Conservation (phyloP, 2,888 invertebrate genomes). For the Tachina grossa region DNA sequence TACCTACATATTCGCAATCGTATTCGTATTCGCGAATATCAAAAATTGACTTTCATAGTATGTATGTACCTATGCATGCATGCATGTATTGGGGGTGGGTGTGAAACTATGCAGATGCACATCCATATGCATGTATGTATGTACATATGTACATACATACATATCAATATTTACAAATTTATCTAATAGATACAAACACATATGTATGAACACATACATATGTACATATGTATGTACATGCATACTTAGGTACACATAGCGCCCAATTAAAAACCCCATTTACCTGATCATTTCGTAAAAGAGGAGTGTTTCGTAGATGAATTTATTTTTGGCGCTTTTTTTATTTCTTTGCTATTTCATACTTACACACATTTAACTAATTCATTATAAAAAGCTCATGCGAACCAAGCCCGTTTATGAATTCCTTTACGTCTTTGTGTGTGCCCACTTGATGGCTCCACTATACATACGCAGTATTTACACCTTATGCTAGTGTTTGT, state of each 20-base stretch:
- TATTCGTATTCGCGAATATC: too few relatives aligned
- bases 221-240: too few relatives aligned
- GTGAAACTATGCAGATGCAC: too few relatives aligned
- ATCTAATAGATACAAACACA: too few relatives aligned
- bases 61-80: background rate
- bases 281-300: constrained; percentile 64
- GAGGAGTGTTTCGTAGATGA: constrained; percentile 64
- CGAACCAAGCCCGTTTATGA: constrained; percentile 66
- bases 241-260: constrained; percentile 7
- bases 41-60: too few relatives aligned
- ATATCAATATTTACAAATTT: too few relatives aligned
- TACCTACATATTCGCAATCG: too few relatives aligned
- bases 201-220: too few relatives aligned
- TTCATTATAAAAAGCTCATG: background rate
- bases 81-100: background rate
- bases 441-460: too few relatives aligned
- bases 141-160: too few relatives aligned
- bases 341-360: background rate
- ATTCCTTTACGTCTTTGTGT: constrained; percentile 27
- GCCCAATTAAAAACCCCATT: constrained; percentile 27
- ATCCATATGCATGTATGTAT: too few relatives aligned
- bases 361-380: constrained; percentile 3
- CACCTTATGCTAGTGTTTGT: background rate
- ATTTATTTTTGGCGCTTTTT: constrained; percentile 56
- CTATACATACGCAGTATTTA: background rate